phyloP scores from a whole-genome alignment of 2,888 invertebrate species.

The Pristionchus exspectatus region DNA sequence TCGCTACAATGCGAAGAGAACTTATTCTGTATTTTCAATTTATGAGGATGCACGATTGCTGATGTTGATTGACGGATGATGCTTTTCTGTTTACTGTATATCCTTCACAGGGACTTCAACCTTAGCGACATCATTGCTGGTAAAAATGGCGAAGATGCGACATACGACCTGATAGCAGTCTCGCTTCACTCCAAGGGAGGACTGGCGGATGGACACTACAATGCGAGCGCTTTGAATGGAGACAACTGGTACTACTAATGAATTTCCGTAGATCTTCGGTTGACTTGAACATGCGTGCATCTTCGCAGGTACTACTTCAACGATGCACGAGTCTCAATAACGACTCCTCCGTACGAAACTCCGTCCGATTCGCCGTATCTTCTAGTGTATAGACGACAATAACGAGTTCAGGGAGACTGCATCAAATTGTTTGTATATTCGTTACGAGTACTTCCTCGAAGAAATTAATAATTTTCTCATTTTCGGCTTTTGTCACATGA shows the following conservation, averaged over 20 bases:
- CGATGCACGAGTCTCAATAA: conserved; percentile 62
- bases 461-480: too few relatives aligned
- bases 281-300: neutral
- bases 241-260: conserved; percentile 69
- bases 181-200: conserved; percentile 72
- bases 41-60: too few relatives aligned
- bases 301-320: conserved; percentile 73
- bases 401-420: too few relatives aligned
- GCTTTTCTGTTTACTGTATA: too few relatives aligned
- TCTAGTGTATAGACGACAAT: conserved; percentile 65
- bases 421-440: too few relatives aligned
- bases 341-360: conserved; percentile 59
- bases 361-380: conserved; percentile 70
- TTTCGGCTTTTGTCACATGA: too few relatives aligned
- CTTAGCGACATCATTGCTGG: conserved; percentile 66
- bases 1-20: neutral
- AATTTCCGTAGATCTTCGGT: too few relatives aligned
- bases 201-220: conserved; percentile 75
- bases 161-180: conserved; percentile 73
- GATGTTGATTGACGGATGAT: too few relatives aligned
- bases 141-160: conserved; percentile 65
- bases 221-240: conserved; percentile 66
- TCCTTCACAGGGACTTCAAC: conserved; percentile 72
- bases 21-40: too few relatives aligned
- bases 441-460: too few relatives aligned